These are phyloP conservation scores for Allacma fusca DNA, from an alignment of 2,888 invertebrate genomes.

Conservation along the genomic window DNA sequence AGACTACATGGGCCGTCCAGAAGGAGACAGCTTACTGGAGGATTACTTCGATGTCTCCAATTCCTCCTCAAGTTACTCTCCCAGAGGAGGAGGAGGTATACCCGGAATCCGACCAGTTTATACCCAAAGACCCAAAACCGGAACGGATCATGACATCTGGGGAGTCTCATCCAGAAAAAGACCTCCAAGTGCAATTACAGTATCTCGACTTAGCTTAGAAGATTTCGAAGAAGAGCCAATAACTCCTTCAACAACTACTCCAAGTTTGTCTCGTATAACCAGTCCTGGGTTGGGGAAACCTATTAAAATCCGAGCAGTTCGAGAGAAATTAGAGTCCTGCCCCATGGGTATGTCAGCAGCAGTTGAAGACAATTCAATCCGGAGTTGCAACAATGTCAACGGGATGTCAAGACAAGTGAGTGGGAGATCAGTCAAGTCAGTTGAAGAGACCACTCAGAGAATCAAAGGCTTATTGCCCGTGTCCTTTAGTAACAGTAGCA, in stretches of 20 bases:
- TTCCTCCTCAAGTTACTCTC: neutral
- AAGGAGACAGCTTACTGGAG: too few species aligned
- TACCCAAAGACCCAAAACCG: conserved; percentile 60
- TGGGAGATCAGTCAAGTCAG: too few species aligned
- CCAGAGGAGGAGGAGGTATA: conserved; percentile 33
- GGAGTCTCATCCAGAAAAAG: conserved; percentile 57
- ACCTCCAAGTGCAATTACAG: conserved; percentile 60
- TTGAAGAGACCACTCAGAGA: conserved; percentile 9
- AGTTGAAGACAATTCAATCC: too few species aligned
- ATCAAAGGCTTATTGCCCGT: neutral
- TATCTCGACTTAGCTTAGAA: conserved; percentile 10
- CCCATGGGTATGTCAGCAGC: too few species aligned
- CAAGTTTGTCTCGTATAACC: neutral
- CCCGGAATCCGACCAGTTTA: conserved; percentile 55
- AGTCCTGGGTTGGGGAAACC: neutral
- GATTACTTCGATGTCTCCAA: neutral
- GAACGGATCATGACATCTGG: conserved; percentile 55
- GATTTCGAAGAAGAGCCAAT: conserved; percentile 4
- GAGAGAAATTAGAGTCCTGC: too few species aligned
- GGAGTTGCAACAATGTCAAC: too few species aligned
- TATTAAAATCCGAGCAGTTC: too few species aligned
- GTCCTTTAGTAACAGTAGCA: neutral
- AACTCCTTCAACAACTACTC: neutral
- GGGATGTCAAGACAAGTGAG: too few species aligned
- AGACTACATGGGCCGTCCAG: too few species aligned